Percentiles rank a stretch among this genome's conserved stretches.
These are phyloP conservation scores for Passer domesticus DNA, from an alignment of 2,113 vertebrate genomes.

Conservation along the genomic window DNA sequence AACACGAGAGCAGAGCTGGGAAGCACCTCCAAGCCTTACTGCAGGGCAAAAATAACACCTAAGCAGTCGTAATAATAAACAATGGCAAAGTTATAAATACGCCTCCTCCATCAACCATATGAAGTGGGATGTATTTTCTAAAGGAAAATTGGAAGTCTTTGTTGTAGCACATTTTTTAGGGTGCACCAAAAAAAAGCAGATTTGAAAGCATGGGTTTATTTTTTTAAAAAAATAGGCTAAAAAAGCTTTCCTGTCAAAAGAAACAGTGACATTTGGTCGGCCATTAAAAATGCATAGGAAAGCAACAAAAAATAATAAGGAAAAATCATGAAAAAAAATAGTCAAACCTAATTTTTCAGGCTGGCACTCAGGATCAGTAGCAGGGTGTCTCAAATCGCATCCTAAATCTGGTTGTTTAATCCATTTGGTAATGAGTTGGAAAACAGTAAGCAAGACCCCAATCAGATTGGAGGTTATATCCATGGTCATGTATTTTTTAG, in stretches of 20 bases:
- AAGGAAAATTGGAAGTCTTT: background rate
- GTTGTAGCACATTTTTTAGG: background rate
- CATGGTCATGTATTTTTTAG: background rate
- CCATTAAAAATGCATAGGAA: background rate
- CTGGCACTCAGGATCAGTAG: background rate
- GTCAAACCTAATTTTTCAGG: background rate
- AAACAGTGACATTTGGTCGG: background rate
- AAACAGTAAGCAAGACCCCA: background rate
- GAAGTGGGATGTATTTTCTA: background rate
- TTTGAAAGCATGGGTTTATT: background rate
- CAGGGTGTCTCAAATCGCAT: background rate
- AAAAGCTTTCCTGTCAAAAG: background rate
- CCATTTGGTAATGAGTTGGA: background rate
- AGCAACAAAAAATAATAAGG: background rate
- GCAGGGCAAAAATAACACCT: constrained; percentile 48
- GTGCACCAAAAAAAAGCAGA: fast-evolving
- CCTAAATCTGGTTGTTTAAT: background rate
- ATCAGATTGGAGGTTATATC: background rate
- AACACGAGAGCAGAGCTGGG: background rate
- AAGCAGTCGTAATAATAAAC: background rate
- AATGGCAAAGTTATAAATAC: background rate
- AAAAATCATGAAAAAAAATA: background rate
- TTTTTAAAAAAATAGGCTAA: background rate
- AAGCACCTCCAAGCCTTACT: constrained; percentile 26
- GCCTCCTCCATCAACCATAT: background rate